A percentile compares a stretch with the other conserved stretches of the same genome.
Conservation (phyloP, 2,113 vertebrate species). For the western clawed frog (Xenopus tropicalis) region UCB_Xtro_10.0 CM004443.2:139003501-139004000, state of each 20-base stretch:
- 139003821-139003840: conserved; percentile 33
- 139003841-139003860: conserved; percentile 26
- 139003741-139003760: conserved; percentile 28
- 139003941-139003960: conserved; percentile 33
- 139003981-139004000: conserved; percentile 2
- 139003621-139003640: conserved; percentile 11
- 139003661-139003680: conserved; percentile 19
- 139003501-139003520: background rate
- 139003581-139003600: background rate
- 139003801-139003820: conserved; percentile 33
- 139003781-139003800: conserved; percentile 22
- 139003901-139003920: conserved; percentile 34
- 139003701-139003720: conserved; percentile 21
- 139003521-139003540: background rate
- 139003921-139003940: conserved; percentile 31
- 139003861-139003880: conserved; percentile 43
- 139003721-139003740: conserved; percentile 26
- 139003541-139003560: background rate
- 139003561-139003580: background rate
- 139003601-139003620: conserved; percentile 8
- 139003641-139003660: conserved; percentile 3
- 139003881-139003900: conserved; percentile 30
- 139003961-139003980: conserved; percentile 24
- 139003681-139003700: conserved; percentile 24
- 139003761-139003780: conserved; percentile 8